phyloP scores from a whole-genome alignment of 2,113 vertebrate genomes.

The Bucco capensis region DNA sequence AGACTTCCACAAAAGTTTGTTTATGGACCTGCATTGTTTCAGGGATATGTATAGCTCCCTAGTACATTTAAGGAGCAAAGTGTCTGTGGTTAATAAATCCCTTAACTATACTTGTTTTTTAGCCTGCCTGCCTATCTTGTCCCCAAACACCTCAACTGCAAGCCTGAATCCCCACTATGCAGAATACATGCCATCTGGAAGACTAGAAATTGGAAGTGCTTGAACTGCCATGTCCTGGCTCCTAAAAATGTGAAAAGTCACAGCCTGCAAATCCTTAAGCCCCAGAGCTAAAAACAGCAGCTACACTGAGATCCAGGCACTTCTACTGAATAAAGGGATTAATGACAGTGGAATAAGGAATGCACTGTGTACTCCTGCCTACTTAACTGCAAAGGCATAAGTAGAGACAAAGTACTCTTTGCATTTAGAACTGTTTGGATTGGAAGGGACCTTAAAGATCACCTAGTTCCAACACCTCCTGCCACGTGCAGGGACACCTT shows the following conservation, averaged over 20 bases:
- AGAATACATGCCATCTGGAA: neutral
- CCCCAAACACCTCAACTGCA: neutral
- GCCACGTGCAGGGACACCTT: too few relatives aligned
- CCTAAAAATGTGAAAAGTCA: neutral
- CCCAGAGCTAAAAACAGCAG: neutral
- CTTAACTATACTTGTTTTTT: neutral
- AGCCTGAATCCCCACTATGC: neutral
- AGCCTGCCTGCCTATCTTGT: neutral
- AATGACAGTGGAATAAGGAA: neutral
- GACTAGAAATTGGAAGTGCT: neutral
- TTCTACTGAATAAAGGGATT: neutral
- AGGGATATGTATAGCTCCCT: neutral
- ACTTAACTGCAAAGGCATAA: neutral
- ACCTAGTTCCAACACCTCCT: too few relatives aligned
- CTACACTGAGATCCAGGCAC: neutral
- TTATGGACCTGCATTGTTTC: neutral
- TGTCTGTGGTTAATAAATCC: neutral
- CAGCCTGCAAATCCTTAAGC: neutral
- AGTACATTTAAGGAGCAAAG: neutral
- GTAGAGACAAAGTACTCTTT: neutral
- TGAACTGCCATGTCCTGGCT: neutral
- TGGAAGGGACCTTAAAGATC: too few relatives aligned
- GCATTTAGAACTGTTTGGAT: neutral
- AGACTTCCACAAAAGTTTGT: conserved; percentile 16
- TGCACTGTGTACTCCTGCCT: neutral